Evolutionary conservation across 2,113 vertebrate species (phyloP), one percentile per base, ranked within the genome.

Genomic region (Uria lomvia): DNA sequence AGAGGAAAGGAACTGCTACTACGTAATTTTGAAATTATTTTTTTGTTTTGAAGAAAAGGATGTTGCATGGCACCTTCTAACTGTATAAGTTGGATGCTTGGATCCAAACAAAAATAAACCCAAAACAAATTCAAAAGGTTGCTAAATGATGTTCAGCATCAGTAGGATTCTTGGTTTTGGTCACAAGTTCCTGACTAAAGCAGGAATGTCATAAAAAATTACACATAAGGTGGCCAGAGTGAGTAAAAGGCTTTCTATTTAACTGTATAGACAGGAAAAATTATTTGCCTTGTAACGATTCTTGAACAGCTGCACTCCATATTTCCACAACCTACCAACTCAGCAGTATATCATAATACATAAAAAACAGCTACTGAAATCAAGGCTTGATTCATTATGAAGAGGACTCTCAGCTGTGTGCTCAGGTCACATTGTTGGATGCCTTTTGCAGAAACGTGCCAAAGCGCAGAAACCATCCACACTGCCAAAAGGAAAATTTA

Each of bases 211-310:
- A 36, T 60, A 68, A 94, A 56, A 93, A 93, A 88, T 90, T 88
- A 68, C 27, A 15, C 2, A 58, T 58, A 34, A 47, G 3, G 32
- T 24, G 11, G 4, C 11, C 79, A 74, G 58, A 93, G 32, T 19
- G 8, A 73, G 65, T 73, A 75, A 79, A 94, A 93, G 32, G 6
- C 66, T 75, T 82, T 91, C 74, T 82, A 24, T 60, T 76, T 88
- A 60, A 81, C 29, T 32, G 21, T 47, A 78, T 15, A 86, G n/a
- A 67, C 42, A 87, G 36, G 45, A 90, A 96, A 92, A 97, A 86
- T 88, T 90, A 95, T 86, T 96, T 96, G 72, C 15, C 70, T 80
- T 95, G 50, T 55, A 95, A 94, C 92, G 87, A 94, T 95, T 96
- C 89, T 72, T 96, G 62, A 92, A 90, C 81, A 97, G 80, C 67